Conservation (phyloP, 1,140 invertebrate genomes). For the Yoshiicerus persimilis region DNA sequence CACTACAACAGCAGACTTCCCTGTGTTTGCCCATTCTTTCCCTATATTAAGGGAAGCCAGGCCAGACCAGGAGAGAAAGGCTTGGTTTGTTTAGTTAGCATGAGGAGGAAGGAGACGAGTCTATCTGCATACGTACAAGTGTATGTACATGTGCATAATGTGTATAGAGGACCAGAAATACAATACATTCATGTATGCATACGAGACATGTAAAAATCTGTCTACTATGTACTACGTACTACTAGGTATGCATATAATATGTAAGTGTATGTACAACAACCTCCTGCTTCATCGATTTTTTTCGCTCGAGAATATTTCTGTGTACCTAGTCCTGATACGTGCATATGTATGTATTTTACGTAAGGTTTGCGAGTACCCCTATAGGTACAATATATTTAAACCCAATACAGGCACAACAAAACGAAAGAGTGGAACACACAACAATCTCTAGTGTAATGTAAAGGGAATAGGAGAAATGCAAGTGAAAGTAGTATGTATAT, state of each 20-base stretch:
- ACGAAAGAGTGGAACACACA: neutral
- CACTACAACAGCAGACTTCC: neutral
- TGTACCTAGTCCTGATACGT: too few species aligned
- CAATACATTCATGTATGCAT: neutral
- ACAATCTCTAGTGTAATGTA: neutral
- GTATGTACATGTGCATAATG: neutral
- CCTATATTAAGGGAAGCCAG: too few species aligned
- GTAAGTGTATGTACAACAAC: constrained; percentile 4
- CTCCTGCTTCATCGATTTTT: constrained; percentile 41
- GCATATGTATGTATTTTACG: neutral
- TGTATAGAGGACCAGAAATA: too few species aligned
- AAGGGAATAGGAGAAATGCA: neutral
- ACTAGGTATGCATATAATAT: neutral
- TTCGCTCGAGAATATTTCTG: neutral
- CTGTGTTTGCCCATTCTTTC: neutral
- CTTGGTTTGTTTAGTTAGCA: neutral
- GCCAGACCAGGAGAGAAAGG: too few species aligned
- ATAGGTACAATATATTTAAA: neutral
- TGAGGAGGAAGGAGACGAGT: too few species aligned
- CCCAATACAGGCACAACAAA: neutral
- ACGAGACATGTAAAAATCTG: neutral
- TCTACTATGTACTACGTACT: neutral
- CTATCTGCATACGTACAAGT: neutral
- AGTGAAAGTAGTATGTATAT: neutral
- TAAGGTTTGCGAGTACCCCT: neutral